Evolutionary conservation across 2,888 invertebrate genomes (phyloP), one percentile per base, ranked within the genome.

Genomic region (Cephalotes varians): DNA sequence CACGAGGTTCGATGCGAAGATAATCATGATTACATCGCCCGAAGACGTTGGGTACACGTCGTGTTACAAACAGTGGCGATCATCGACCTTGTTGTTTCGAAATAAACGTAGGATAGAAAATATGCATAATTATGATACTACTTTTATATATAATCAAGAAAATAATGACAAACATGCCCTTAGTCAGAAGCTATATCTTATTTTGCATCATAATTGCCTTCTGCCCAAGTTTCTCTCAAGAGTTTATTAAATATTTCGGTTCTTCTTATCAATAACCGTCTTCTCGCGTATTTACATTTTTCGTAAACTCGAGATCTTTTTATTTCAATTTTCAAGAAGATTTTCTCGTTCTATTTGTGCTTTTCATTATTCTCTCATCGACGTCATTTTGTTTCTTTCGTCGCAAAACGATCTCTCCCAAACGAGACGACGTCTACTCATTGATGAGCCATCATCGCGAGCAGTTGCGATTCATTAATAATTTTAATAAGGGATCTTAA

Each of bases 401-500:
- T 60, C 73, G 76, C 65, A 25, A 58, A 58, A 77, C 56, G 21
- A 69, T 67, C 64, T 77, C 51, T 28, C 25, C 54, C 49, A 34
- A 60, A 5, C 49, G 34, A 44, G 25, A 10, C 54, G 49, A 56
- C 25, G 40, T 54, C 37, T 25, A 54, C 56, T 67, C 31, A 49
- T 25, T 64, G 67, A 79, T 58, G 65, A 67, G 31, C 77, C 49
- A 58, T 58, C 76, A 28, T 74, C 65, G 62, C 77, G 67, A 81
- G 76, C 65, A 81, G 58, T 85, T 81, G 85, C 83, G 74, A 77
- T 77, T 86, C 86, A 85, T 86, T 86, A 83, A 86, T 86, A 86
- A 85, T 83, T 86, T 86, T 81, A 85, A 85, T 85, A 86, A 85
- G 79, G 79, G 82, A 79, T 71, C 85, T 82, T 82, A 77, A 84